Base-by-base conservation (phyloP, 2,888 invertebrate genomes). In the Caenorhabditis plicata region DNA sequence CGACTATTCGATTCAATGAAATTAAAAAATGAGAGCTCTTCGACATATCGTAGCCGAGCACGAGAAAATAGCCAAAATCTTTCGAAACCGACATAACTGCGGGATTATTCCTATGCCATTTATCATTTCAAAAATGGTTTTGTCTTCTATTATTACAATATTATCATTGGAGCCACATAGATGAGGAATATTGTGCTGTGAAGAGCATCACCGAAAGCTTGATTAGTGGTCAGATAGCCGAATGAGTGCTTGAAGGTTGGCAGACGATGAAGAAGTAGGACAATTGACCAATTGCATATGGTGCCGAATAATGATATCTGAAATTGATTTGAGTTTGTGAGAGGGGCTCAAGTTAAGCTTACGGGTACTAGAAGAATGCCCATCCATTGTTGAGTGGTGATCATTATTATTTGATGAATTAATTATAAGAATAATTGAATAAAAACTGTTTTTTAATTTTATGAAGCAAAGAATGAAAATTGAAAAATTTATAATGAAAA, bases 171-270 rank as follows among this genome's bases (percentile, higher is more conserved):
- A 9, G 57, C 52, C 17, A 63, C 55, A n/a, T 55, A 56, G 19
- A 66, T 50, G 3, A 53, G 50, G 45, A 66, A 66, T 7, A 63
- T 38, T 9, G 63, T 63, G 2, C 54, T 48, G 31, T 63, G 66
- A n/a, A 66, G 40, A 4, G 66, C 66, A 36, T 66, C 66, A 33
- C 60, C 62, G 13, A 57, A 41, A 1, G 63, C 56, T 36, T 68
- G 68, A 8, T 53, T 55, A 15, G 56, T 42, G 0, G 64, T 57
- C 2, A 69, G 43, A 25, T 53, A 36, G 11, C 69, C 69, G 48
- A 69, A 69, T 1, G 69, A 48, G 27, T 69, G 66, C 19, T 69
- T 60, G 15, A 69, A 40, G 1, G 66, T 58, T 3, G 64, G 57
- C 0, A 60, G 45, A 4, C 44, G 31, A 5, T 55, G 57, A 15